These are phyloP conservation scores for Cromileptes altivelis DNA, from an alignment of 2,113 vertebrate genomes.

Conservation along the genomic window DNA sequence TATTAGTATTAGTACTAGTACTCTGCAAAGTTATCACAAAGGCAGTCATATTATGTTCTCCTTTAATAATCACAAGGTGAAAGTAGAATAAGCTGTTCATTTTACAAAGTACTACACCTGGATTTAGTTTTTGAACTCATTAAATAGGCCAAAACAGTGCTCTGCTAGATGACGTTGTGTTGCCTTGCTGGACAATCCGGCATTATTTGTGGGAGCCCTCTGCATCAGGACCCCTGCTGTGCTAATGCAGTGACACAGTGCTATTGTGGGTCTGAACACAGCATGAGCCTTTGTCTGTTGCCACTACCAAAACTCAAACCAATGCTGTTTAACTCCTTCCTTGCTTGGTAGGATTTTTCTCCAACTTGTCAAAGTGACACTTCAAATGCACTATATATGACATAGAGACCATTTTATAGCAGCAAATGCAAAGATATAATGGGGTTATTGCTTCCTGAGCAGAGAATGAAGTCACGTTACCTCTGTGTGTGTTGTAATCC, in stretches of 20 bases:
- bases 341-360: constrained; percentile 16
- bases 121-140: background rate
- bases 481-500: no score
- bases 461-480: no score
- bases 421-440: no score
- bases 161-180: background rate
- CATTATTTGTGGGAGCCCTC: background rate
- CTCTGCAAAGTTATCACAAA: background rate
- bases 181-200: background rate
- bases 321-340: constrained; percentile 3
- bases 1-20: no score
- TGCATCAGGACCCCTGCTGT: background rate
- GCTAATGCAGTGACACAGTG: background rate
- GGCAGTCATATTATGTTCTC: background rate
- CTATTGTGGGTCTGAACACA: background rate
- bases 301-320: constrained; percentile 4
- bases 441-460: no score
- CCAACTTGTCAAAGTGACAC: constrained; percentile 34
- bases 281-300: background rate
- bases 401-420: no score
- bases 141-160: background rate
- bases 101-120: background rate
- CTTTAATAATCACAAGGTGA: background rate
- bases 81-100: background rate
- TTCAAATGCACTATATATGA: no score